Percentiles rank a stretch among this genome's conserved stretches.
Evolutionary conservation across 2,113 vertebrate genomes (phyloP).

Genomic region (Prunella fulvescens): DNA sequence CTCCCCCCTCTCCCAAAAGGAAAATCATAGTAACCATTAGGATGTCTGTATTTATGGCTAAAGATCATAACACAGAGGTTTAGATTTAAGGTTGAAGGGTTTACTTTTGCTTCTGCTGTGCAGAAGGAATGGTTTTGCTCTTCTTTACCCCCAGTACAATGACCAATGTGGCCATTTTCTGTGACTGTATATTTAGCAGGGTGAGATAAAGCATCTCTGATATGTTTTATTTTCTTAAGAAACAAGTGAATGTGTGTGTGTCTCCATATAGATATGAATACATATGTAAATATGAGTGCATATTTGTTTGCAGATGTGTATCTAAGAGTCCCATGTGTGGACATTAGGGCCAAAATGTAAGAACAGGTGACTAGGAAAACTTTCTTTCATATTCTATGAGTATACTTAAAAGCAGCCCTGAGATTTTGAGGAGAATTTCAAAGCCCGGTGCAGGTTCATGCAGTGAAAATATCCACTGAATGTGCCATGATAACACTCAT

Average conservation of each 20-base stretch:
- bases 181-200: background rate
- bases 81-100: background rate
- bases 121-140: background rate
- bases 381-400: background rate
- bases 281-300: rapidly evolving
- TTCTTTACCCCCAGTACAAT: background rate
- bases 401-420: background rate
- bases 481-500: background rate
- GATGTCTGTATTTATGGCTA: slow-evolving; percentile 57
- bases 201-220: background rate
- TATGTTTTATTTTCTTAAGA: background rate
- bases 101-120: background rate
- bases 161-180: background rate
- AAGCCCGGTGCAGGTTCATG: background rate
- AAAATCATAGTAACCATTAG: slow-evolving; percentile 62
- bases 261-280: background rate
- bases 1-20: background rate
- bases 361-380: background rate
- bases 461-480: background rate
- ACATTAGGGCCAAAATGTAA: background rate
- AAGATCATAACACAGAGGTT: slow-evolving; percentile 39
- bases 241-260: background rate
- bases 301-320: background rate
- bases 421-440: background rate
- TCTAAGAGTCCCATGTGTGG: background rate